A percentile compares a stretch with the other conserved stretches of the same genome.
phyloP scores from a whole-genome alignment of 2,888 invertebrate species.

The Dorcus hopei region DNA sequence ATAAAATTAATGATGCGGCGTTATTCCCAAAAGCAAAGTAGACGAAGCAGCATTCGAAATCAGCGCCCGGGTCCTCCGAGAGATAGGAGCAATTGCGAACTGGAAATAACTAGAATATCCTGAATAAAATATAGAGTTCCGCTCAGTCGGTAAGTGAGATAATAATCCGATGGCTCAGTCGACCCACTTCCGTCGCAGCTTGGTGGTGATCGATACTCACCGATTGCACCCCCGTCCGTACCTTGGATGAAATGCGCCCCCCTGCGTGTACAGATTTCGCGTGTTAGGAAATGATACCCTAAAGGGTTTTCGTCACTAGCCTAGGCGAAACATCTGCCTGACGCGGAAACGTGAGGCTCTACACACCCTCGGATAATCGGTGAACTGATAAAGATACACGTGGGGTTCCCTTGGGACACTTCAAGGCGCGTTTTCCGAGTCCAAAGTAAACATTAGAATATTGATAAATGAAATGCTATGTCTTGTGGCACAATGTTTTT shows the following conservation, averaged over 20 bases:
- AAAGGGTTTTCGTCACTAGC: neutral
- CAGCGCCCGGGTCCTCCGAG: constrained; percentile 34
- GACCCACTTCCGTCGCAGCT: constrained; percentile 32
- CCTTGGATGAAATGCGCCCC: neutral
- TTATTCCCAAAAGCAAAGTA: constrained; percentile 19
- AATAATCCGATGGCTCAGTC: constrained; percentile 39
- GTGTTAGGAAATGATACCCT: neutral
- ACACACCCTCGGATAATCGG: neutral
- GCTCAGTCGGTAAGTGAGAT: constrained; percentile 39
- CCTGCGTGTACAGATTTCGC: neutral
- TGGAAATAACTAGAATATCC: constrained; percentile 43
- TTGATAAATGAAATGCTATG: too few relatives aligned
- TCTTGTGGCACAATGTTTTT: too few relatives aligned
- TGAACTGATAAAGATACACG: neutral
- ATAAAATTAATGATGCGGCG: constrained; percentile 24
- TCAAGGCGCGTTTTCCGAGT: neutral
- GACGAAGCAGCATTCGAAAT: constrained; percentile 30
- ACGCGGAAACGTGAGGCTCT: neutral
- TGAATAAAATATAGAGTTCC: constrained; percentile 44
- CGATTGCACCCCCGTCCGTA: constrained; percentile 16
- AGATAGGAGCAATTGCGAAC: constrained; percentile 38
- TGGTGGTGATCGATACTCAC: constrained; percentile 22
- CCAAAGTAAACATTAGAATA: constrained; percentile 5
- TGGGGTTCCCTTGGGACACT: neutral
- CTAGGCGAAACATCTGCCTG: neutral